phyloP scores from a whole-genome alignment of 2,797 vertebrate genomes.

The Muscicapa striata region DNA sequence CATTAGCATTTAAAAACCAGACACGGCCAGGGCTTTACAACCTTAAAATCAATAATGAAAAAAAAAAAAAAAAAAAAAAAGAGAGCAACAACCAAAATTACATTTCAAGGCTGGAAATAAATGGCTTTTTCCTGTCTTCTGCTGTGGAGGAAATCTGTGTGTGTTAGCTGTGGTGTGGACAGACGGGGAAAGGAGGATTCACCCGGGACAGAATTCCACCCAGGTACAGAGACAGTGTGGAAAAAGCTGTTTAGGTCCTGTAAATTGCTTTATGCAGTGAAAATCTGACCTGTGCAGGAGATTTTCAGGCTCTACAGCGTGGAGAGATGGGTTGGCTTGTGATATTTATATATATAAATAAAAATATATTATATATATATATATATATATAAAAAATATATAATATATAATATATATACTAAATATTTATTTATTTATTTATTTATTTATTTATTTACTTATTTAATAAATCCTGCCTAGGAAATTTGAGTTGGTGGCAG shows the following conservation, averaged over 20 bases:
- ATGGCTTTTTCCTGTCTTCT: neutral
- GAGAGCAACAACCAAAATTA: neutral
- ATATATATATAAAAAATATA: too few relatives aligned
- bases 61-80: neutral
- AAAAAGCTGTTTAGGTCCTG: too few relatives aligned
- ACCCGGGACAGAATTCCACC: neutral
- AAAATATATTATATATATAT: too few relatives aligned
- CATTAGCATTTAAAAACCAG: constrained; percentile 25
- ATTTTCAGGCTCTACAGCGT: neutral
- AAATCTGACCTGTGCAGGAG: fast-evolving
- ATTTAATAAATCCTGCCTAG: fast-evolving
- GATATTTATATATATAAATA: neutral
- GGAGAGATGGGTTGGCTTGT: fast-evolving
- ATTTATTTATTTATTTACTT: too few relatives aligned
- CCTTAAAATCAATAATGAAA: neutral
- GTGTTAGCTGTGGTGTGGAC: neutral
- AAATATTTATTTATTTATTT: too few relatives aligned
- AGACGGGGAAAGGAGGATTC: neutral
- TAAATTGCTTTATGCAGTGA: neutral
- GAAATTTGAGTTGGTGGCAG: neutral
- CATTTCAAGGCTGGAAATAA: neutral
- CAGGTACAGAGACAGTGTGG: fast-evolving
- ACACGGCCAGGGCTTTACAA: neutral
- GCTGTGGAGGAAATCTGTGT: neutral
- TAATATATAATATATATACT: too few relatives aligned